These are phyloP conservation scores for Centrocercus urophasianus DNA, from an alignment of 2,113 vertebrate genomes.

Conservation along the genomic window DNA sequence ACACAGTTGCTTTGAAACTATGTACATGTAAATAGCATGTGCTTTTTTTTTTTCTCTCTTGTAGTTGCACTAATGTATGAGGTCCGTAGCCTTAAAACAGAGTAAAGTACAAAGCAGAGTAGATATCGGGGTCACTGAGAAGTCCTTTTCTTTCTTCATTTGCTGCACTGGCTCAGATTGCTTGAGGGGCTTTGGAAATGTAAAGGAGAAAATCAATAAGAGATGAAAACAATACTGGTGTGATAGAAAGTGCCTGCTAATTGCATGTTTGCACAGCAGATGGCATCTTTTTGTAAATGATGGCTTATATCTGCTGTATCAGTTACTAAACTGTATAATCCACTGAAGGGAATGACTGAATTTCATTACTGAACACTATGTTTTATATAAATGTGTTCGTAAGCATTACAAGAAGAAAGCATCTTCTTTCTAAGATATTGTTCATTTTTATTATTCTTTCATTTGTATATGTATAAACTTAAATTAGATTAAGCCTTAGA, in stretches of 20 bases:
- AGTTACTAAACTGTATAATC: conserved; percentile 32
- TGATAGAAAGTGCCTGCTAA: conserved; percentile 72
- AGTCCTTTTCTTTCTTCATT: conserved; percentile 64
- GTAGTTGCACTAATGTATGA: conserved; percentile 37
- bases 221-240: conserved; percentile 37
- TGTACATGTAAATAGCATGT: not conserved
- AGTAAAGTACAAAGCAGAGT: conserved; percentile 52
- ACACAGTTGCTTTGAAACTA: conserved; percentile 7
- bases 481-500: not conserved
- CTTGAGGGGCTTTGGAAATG: conserved; percentile 56
- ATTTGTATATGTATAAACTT: not conserved
- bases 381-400: conserved; percentile 32
- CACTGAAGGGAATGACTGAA: conserved; percentile 22
- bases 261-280: conserved; percentile 79
- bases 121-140: conserved; percentile 57
- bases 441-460: conserved; percentile 5
- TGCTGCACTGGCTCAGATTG: conserved; percentile 44
- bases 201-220: conserved; percentile 67
- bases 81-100: conserved; percentile 35
- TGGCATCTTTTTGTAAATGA: conserved; percentile 82
- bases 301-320: conserved; percentile 55
- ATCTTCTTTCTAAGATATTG: not conserved
- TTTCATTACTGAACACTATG: conserved; percentile 20
- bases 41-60: conserved; percentile 41
- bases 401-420: conserved; percentile 6